Conservation (phyloP, 2,797 vertebrate genomes). For the Acestrorhynchus altus region DNA sequence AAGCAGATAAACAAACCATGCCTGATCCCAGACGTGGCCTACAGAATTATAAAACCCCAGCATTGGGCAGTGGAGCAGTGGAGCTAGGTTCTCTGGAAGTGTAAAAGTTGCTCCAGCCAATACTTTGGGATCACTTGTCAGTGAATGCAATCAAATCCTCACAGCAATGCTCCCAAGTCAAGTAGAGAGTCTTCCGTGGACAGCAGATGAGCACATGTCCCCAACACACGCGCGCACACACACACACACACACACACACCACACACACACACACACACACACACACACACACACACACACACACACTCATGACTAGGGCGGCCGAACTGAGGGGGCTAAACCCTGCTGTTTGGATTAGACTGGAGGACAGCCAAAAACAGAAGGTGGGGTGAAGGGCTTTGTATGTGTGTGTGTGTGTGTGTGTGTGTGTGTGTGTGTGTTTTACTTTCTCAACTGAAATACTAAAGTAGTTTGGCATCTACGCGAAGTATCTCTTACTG, state of each 20-base stretch:
- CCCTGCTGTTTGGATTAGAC: conserved; percentile 58
- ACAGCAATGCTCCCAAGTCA: too few relatives aligned
- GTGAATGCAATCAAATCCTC: too few relatives aligned
- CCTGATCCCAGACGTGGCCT: too few relatives aligned
- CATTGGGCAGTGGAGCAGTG: too few relatives aligned
- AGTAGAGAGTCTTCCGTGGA: too few relatives aligned
- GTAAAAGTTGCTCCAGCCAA: too few relatives aligned
- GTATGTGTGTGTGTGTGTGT: not conserved
- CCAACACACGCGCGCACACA: conserved; percentile 23
- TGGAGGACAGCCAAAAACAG: conserved; percentile 52
- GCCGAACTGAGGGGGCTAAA: conserved; percentile 28
- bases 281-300: conserved; percentile 19
- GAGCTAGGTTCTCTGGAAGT: too few relatives aligned
- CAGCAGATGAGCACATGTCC: too few relatives aligned
- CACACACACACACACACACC: conserved; percentile 17
- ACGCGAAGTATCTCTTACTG: not conserved
- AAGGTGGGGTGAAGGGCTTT: conserved; percentile 31
- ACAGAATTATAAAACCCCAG: too few relatives aligned
- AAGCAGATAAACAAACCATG: too few relatives aligned
- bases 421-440: not conserved
- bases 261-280: conserved; percentile 10
- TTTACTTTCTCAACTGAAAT: not conserved
- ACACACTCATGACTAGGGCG: conserved; percentile 4
- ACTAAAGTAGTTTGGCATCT: not conserved
- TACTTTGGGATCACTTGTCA: too few relatives aligned